Evolutionary conservation across 2,797 vertebrate genomes (phyloP).

Genomic region (Saguinus oedipus): DNA sequence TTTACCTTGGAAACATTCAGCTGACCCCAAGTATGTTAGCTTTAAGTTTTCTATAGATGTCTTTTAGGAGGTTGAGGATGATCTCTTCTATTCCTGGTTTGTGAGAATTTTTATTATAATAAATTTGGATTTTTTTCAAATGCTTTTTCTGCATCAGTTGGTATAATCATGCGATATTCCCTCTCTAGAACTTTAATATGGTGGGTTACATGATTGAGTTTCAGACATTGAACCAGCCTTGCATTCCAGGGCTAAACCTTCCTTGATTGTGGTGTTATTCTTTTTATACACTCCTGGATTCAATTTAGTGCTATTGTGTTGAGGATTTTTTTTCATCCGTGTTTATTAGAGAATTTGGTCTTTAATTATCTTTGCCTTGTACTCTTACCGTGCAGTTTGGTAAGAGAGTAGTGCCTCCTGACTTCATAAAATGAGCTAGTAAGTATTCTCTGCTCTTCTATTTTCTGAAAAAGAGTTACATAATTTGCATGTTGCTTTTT

Average conservation of each 20-base stretch:
- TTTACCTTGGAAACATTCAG: background rate
- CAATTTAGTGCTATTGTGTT: background rate
- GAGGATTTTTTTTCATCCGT: background rate
- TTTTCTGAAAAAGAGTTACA: slow-evolving; percentile 11
- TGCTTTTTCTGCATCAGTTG: background rate
- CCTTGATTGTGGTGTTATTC: background rate
- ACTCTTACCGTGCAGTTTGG: background rate
- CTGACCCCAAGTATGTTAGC: background rate
- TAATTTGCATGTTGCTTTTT: background rate
- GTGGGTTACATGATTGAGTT: background rate
- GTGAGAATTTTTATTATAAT: background rate
- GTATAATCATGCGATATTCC: background rate
- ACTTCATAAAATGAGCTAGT: background rate
- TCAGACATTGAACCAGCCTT: background rate
- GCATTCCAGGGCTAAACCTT: background rate
- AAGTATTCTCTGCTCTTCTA: background rate
- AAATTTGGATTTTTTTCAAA: background rate
- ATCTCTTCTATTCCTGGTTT: slow-evolving; percentile 27
- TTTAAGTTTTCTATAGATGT: background rate
- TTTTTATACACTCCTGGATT: background rate
- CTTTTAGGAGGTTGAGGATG: background rate
- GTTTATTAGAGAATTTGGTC: background rate
- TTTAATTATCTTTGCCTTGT: background rate
- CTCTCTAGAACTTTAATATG: background rate
- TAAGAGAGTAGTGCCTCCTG: background rate